Percentiles rank a stretch among this genome's conserved stretches.
phyloP scores from a whole-genome alignment of 2,888 invertebrate species.

The Leucophora obtusa region DNA sequence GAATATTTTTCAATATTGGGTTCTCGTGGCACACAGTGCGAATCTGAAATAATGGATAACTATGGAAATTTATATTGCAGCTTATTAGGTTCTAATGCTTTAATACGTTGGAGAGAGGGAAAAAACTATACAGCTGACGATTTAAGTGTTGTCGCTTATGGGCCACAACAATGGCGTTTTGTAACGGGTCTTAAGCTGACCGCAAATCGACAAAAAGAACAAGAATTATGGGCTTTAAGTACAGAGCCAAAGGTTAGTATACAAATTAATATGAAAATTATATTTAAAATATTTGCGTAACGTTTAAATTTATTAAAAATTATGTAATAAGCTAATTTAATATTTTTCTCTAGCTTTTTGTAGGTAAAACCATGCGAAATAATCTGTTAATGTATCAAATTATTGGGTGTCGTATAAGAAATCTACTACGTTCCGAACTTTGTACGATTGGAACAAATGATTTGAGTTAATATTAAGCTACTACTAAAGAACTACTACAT shows the following conservation, averaged over 20 bases:
- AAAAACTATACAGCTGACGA: constrained; percentile 81
- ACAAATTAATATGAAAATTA: background rate
- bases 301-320: too few species aligned
- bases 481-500: background rate
- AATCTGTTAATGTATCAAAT: constrained; percentile 85
- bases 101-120: constrained; percentile 86
- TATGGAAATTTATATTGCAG: constrained; percentile 87
- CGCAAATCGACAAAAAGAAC: constrained; percentile 80
- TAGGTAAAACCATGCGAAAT: constrained; percentile 58
- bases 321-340: background rate
- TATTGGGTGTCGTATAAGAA: constrained; percentile 79
- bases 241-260: constrained; percentile 72
- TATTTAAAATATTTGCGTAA: too few species aligned
- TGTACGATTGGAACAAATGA: constrained; percentile 71
- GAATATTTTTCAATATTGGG: constrained; percentile 80
- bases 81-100: constrained; percentile 83
- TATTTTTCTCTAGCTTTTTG: constrained; percentile 66
- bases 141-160: constrained; percentile 80
- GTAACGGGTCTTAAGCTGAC: constrained; percentile 86
- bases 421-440: constrained; percentile 71
- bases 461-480: constrained; percentile 20
- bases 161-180: constrained; percentile 84
- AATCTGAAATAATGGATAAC: constrained; percentile 85
- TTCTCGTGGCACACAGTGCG: constrained; percentile 83
- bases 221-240: constrained; percentile 84